Percentiles rank a stretch among this genome's conserved stretches.
Evolutionary conservation across 2,113 vertebrate genomes (phyloP).

Genomic region (Gobio gobio): DNA sequence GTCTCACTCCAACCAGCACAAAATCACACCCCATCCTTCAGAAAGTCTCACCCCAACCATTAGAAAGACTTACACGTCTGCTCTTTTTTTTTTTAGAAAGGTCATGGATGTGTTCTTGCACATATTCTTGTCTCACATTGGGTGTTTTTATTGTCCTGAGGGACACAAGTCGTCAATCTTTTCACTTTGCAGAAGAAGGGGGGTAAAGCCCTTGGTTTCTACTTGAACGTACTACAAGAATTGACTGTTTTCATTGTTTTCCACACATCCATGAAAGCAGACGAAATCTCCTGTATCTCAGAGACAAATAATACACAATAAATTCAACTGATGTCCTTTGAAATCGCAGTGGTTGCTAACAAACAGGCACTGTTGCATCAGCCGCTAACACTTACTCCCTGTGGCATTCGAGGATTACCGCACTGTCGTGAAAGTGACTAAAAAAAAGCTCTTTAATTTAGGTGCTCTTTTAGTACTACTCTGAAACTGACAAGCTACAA

Average conservation of each 20-base stretch:
- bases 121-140: not conserved
- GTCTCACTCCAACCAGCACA: constrained; percentile 6
- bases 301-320: constrained; percentile 26
- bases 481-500: not conserved
- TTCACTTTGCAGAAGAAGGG: not conserved
- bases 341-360: constrained; percentile 5
- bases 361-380: constrained; percentile 41
- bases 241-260: not conserved
- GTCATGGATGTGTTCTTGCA: not conserved
- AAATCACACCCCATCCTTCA: not conserved
- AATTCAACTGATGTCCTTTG: constrained; percentile 19
- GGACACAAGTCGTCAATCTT: not conserved
- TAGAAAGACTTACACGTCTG: constrained; percentile 8
- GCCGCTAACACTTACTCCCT: not conserved
- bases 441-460: not conserved
- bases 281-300: not conserved
- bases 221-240: not conserved
- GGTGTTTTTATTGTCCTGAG: not conserved
- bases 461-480: not conserved
- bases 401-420: constrained; percentile 1
- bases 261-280: not conserved
- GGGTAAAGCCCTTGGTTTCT: not conserved
- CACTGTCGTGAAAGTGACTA: constrained; percentile 9
- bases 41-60: constrained; percentile 1
- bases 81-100: not conserved